Conservation (phyloP, 2,797 vertebrate species). For the Anguilla pacifica region DNA sequence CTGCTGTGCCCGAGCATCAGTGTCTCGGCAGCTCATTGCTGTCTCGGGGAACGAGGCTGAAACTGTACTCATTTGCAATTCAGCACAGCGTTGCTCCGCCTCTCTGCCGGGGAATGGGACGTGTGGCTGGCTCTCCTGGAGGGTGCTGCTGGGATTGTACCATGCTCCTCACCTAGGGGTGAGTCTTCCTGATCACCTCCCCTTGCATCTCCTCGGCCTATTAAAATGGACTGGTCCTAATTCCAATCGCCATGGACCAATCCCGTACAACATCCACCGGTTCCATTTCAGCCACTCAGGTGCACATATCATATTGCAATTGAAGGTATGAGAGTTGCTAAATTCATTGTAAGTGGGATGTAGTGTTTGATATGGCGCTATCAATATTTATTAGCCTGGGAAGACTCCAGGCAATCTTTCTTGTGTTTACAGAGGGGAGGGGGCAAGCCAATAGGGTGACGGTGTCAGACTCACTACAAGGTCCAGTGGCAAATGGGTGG, state of each 20-base stretch:
- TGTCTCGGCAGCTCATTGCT: neutral
- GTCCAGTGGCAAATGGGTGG: neutral
- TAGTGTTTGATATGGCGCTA: conserved; percentile 3
- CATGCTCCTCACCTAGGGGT: neutral
- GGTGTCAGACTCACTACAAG: neutral
- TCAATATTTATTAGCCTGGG: conserved; percentile 17
- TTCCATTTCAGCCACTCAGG: neutral
- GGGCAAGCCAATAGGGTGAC: neutral
- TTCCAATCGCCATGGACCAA: neutral
- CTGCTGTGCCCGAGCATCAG: neutral
- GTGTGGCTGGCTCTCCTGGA: neutral
- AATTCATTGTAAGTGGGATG: neutral
- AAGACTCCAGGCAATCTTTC: conserved; percentile 38
- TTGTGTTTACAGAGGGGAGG: conserved; percentile 32
- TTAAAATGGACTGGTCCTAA: neutral
- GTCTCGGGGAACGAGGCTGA: neutral
- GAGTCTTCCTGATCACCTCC: neutral
- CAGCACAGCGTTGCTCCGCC: neutral
- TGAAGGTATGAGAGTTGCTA: neutral
- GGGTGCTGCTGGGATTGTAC: neutral
- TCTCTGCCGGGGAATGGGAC: neutral
- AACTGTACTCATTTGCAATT: neutral
- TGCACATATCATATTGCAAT: neutral
- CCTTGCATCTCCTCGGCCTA: neutral
- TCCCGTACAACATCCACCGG: neutral